Percentiles rank a stretch among this genome's conserved stretches.
Conservation (phyloP, 2,797 vertebrate genomes). For the Rhinatrema bivittatum region DNA sequence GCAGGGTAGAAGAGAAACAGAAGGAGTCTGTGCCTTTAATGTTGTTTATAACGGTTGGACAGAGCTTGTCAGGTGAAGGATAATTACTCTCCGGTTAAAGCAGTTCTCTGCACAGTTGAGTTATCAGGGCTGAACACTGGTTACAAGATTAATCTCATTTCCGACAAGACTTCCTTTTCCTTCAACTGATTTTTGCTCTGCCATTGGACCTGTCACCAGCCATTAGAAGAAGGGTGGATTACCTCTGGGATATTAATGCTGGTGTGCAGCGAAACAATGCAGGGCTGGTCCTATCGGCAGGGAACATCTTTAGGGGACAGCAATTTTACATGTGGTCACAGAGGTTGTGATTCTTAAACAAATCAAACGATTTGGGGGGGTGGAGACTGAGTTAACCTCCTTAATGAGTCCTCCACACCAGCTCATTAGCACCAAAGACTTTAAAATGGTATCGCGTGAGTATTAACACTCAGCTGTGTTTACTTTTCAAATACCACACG, state of each 20-base stretch:
- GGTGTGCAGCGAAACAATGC: constrained; percentile 47
- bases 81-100: constrained; percentile 64
- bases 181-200: constrained; percentile 73
- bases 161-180: constrained; percentile 80
- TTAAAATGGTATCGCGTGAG: too few relatives aligned
- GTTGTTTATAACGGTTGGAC: constrained; percentile 63
- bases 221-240: constrained; percentile 59
- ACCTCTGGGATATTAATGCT: constrained; percentile 44
- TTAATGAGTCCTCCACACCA: constrained; percentile 5
- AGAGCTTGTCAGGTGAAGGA: constrained; percentile 72
- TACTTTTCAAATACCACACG: too few relatives aligned
- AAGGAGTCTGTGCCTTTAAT: constrained; percentile 54
- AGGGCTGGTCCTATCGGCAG: constrained; percentile 49
- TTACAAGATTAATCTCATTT: constrained; percentile 81
- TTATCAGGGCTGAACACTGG: constrained; percentile 77
- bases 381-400: constrained; percentile 1
- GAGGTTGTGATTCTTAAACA: constrained; percentile 52
- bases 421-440: too few relatives aligned
- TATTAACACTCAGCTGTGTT: too few relatives aligned
- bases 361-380: constrained; percentile 35
- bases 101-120: constrained; percentile 71
- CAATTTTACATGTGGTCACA: constrained; percentile 30
- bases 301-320: constrained; percentile 60
- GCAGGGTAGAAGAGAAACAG: constrained; percentile 4
- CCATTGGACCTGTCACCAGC: constrained; percentile 66